Evolutionary conservation across 2,888 invertebrate species (phyloP), one percentile per base, ranked within the genome.

Genomic region (Apamea sordens): DNA sequence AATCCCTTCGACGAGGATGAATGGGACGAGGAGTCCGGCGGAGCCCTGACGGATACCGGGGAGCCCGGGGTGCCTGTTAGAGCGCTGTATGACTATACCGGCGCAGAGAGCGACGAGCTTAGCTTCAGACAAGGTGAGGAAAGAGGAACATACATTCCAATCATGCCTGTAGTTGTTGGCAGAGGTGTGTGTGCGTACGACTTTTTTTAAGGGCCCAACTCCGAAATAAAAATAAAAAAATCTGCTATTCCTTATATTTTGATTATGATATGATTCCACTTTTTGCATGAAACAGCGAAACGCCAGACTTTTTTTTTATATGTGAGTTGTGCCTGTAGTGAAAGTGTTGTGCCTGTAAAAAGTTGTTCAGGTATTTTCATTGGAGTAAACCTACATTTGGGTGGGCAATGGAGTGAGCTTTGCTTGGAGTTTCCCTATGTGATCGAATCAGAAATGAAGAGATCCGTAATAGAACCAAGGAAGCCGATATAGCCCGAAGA

Each of bases 61-160:
- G 99, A 99, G 96, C 99, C 99, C 24, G 99, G 99, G 68, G 98
- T 99, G 91, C 99, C 99, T 59, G 99, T 99, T 72, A 98, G 98
- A 91, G 99, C 99, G 67, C 97, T 99, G 59, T 99, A 99, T 95
- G 99, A 99, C 96, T 99, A 99, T 93, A 99, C 98, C 88, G 99
- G 99, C 86, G 99, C 99, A 2, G 99, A 99, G 97, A 99, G 98
- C 91, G 99, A 99, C 95, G 99, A 99, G 96, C 98, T 99, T 76
- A 98, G 98, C 95, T 99, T 99, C 96, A 98, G 99, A 96, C 98
- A 98, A 97, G 99, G 99, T 99, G 7, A 32, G 71, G 6, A 5
- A 50, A 59, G 11, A 28, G 6, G 15, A 28, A 13, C 56, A 10
- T 21, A 18, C 21, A 13, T 21, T n/a, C 41, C 6, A 11, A 64